Evolutionary conservation across 2,797 vertebrate genomes (phyloP), one percentile per base, ranked within the genome.

Genomic region (Hoplostethus atlanticus): DNA sequence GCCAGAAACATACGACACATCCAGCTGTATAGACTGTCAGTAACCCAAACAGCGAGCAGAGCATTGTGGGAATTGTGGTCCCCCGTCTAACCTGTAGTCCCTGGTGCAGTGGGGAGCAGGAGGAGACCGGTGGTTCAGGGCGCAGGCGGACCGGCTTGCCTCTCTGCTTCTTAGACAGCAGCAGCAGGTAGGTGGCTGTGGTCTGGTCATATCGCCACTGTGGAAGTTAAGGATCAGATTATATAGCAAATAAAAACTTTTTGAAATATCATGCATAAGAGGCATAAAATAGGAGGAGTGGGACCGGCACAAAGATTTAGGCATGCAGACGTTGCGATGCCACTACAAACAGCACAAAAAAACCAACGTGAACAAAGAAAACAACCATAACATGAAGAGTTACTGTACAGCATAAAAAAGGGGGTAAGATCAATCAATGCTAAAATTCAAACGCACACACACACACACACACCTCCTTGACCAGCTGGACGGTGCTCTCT

Each of bases 181-280:
- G 96, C 86, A 99, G 90, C 71, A 99, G 93, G 85, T 98, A 99
- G 0, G 94, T 97, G 65, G 96, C 96, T 30, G 97, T 96, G 61
- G 94, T 93, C 6, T 97, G 95, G 85, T 99, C 97, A 4, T 98
- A 99, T 16, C 89, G 94, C 97, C 98, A 98, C 98, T 98, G 63
- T 46, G 36, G 57, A 58, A 77, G 62, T 36, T 28, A 40, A 71
- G 15, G 7, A 59, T 79, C 58, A 57, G 48, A 71, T 2, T 15
- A 12, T 4, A 42, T 63, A 44, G 70, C 40, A 56, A 62, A 78
- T 10, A 56, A 5, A 57, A 28, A 46, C 28, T 51, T 5, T 8
- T 4, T 40, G 3, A 34, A 62, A 53, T 15, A 52, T 65, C 48
- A 68, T 30, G 30, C 21, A 40, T 12, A 47, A 21, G 11, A 46